A percentile compares a stretch with the other conserved stretches of the same genome.
Conservation (phyloP, 1,140 invertebrate genomes). For the Drosophila oshimai region DNA sequence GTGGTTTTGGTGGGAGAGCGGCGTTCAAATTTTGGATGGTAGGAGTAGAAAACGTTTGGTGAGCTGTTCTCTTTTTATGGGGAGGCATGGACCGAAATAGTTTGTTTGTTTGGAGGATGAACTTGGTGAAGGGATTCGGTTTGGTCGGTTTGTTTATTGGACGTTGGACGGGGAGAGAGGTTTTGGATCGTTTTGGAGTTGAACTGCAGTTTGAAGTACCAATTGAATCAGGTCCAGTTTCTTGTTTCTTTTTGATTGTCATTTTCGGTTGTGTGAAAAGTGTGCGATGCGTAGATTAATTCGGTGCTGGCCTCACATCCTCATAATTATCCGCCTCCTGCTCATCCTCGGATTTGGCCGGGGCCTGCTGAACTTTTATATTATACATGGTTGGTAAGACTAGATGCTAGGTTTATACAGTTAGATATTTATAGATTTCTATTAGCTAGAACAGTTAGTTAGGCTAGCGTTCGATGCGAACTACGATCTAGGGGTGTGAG, state of each 20-base stretch:
- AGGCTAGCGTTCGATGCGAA: conserved; percentile 29
- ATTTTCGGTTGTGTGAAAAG: conserved; percentile 29
- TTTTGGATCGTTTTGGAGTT: conserved; percentile 34
- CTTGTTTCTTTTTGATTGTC: background rate
- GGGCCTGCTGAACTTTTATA: conserved; percentile 36
- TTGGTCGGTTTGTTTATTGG: conserved; percentile 27
- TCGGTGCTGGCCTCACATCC: conserved; percentile 27
- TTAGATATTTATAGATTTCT: conserved; percentile 41
- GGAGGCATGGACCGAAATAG: conserved; percentile 68
- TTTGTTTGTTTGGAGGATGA: conserved; percentile 38
- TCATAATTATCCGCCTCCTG: conserved; percentile 33
- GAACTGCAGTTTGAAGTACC: conserved; percentile 55
- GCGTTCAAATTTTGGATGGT: conserved; percentile 77
- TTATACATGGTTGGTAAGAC: conserved; percentile 28
- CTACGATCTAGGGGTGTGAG: conserved; percentile 39
- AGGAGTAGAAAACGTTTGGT: conserved; percentile 64
- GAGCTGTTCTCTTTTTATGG: conserved; percentile 34
- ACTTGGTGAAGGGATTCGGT: conserved; percentile 23
- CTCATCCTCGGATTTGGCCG: conserved; percentile 15
- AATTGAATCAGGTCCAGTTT: conserved; percentile 37
- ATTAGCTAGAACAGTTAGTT: conserved; percentile 40
- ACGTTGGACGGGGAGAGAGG: conserved; percentile 19
- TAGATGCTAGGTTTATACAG: conserved; percentile 44
- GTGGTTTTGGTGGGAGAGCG: conserved; percentile 65
- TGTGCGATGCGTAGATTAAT: conserved; percentile 41